Percentiles rank a stretch among this genome's conserved stretches.
These are phyloP conservation scores for Agonopterix heracliana DNA, from an alignment of 2,888 invertebrate species.

Conservation along the genomic window DNA sequence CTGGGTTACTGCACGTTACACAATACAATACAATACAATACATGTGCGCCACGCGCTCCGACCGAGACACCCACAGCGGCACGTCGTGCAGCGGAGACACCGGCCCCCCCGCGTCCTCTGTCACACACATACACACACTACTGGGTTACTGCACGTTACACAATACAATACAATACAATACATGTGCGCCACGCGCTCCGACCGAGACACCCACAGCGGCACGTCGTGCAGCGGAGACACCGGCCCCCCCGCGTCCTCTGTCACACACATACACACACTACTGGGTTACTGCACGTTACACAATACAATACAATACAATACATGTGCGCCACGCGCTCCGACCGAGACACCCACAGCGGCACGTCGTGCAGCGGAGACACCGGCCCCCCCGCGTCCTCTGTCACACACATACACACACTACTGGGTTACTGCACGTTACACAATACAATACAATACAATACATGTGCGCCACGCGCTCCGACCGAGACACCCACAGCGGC, in stretches of 20 bases:
- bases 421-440: background rate
- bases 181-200: no score
- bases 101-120: slow-evolving; percentile 86
- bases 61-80: slow-evolving; percentile 86
- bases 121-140: slow-evolving; percentile 8
- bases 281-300: background rate
- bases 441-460: no score
- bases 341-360: slow-evolving; percentile 86
- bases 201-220: slow-evolving; percentile 86
- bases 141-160: background rate
- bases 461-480: no score
- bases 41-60: no score
- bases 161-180: no score
- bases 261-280: slow-evolving; percentile 5
- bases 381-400: slow-evolving; percentile 86
- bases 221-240: slow-evolving; percentile 99
- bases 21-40: no score
- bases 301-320: no score
- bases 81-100: slow-evolving; percentile 99
- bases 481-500: slow-evolving; percentile 86
- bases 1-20: background rate
- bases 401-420: slow-evolving; percentile 5
- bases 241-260: slow-evolving; percentile 86
- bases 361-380: slow-evolving; percentile 99
- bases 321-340: no score